Conservation (phyloP, 2,888 invertebrate species). For the Acleris emargana region DNA sequence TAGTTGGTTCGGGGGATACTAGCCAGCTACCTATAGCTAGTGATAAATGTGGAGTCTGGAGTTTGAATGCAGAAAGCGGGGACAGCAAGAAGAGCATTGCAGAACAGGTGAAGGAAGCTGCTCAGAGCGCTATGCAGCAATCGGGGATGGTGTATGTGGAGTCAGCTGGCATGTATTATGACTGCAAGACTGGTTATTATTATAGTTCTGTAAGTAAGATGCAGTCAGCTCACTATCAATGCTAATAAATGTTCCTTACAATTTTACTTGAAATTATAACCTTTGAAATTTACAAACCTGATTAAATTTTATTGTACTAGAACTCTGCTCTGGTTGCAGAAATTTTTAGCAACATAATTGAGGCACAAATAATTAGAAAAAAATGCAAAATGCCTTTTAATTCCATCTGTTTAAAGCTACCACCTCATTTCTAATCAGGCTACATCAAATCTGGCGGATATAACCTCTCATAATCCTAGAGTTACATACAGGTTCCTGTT, state of each 20-base stretch:
- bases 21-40: background rate
- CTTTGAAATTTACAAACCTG: too few species aligned
- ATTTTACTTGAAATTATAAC: too few species aligned
- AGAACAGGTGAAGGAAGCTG: slow-evolving; percentile 90
- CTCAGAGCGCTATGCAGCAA: slow-evolving; percentile 88
- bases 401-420: too few species aligned
- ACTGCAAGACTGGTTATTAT: slow-evolving; percentile 94
- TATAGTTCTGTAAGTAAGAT: slow-evolving; percentile 90
- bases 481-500: too few species aligned
- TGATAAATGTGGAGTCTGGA: slow-evolving; percentile 53
- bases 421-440: too few species aligned
- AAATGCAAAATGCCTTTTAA: too few species aligned
- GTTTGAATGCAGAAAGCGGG: slow-evolving; percentile 48
- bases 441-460: too few species aligned
- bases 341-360: too few species aligned
- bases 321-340: too few species aligned
- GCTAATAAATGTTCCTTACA: background rate
- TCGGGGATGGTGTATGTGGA: slow-evolving; percentile 94
- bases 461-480: too few species aligned
- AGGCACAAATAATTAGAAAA: too few species aligned
- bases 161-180: slow-evolving; percentile 94
- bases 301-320: too few species aligned
- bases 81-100: slow-evolving; percentile 81
- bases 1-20: slow-evolving; percentile 27
- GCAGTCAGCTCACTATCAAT: background rate